Percentiles rank a stretch among this genome's conserved stretches.
phyloP scores from a whole-genome alignment of 2,113 vertebrate species.

The Etheostoma spectabile region DNA sequence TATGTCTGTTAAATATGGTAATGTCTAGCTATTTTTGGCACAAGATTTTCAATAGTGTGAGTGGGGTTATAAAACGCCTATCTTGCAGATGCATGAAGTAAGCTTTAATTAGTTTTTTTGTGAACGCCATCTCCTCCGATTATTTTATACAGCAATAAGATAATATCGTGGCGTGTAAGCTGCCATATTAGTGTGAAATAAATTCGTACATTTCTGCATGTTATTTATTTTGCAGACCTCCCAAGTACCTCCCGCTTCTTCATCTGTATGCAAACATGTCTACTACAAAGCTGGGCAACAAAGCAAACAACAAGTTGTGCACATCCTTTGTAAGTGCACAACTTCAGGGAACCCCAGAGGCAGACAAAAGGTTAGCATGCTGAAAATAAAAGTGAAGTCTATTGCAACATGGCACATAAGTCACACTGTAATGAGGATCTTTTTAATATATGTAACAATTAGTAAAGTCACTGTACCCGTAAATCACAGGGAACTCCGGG shows the following conservation, averaged over 20 bases:
- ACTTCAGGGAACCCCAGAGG: slow-evolving; percentile 55
- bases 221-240: slow-evolving; percentile 40
- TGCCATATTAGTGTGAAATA: slow-evolving; percentile 13
- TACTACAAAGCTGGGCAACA: not conserved
- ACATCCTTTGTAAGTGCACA: slow-evolving; percentile 32
- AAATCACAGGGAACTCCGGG: slow-evolving; percentile 69
- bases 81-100: slow-evolving; percentile 55
- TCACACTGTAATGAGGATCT: slow-evolving; percentile 69
- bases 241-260: not conserved
- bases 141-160: slow-evolving; percentile 14
- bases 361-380: slow-evolving; percentile 70
- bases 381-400: slow-evolving; percentile 59
- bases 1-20: slow-evolving; percentile 69
- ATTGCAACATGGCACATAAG: slow-evolving; percentile 57
- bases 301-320: slow-evolving; percentile 29
- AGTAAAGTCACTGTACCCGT: slow-evolving; percentile 74
- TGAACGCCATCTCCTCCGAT: not conserved
- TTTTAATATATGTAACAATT: slow-evolving; percentile 82
- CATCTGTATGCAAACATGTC: slow-evolving; percentile 2
- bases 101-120: slow-evolving; percentile 31
- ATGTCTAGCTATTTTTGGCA: slow-evolving; percentile 65
- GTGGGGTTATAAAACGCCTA: slow-evolving; percentile 52
- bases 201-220: not conserved
- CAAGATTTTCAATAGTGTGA: slow-evolving; percentile 37
- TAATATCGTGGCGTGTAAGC: not conserved